phyloP scores from a whole-genome alignment of 2,797 vertebrate species.

The Poeciliopsis gracilis region DNA sequence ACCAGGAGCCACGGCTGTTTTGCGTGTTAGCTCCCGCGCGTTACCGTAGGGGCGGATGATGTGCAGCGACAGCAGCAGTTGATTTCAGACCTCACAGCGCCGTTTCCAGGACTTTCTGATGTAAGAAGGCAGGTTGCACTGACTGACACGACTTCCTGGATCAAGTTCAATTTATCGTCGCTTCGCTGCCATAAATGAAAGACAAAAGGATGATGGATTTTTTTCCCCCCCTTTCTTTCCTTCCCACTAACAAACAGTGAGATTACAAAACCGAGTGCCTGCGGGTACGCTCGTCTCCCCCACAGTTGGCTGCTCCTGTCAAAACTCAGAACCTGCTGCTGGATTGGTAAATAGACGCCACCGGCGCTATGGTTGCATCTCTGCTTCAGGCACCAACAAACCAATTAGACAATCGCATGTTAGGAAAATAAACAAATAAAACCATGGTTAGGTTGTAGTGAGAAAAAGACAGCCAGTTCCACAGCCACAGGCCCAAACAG shows the following conservation, averaged over 20 bases:
- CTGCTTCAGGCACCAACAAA: constrained; percentile 49
- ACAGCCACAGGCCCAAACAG: constrained; percentile 24
- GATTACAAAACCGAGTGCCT: constrained; percentile 62
- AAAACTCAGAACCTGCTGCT: constrained; percentile 81
- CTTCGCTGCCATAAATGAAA: constrained; percentile 69
- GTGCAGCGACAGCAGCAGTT: constrained; percentile 68
- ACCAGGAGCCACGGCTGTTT: constrained; percentile 14
- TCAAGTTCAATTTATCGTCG: constrained; percentile 64
- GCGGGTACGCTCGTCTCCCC: constrained; percentile 63
- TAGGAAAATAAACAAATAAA: constrained; percentile 40
- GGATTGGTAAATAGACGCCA: constrained; percentile 71
- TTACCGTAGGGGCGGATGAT: constrained; percentile 56
- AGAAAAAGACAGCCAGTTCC: constrained; percentile 6
- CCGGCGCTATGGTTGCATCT: constrained; percentile 60
- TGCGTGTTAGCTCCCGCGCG: constrained; percentile 16
- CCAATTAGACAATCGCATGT: constrained; percentile 49
- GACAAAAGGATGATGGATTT: constrained; percentile 64
- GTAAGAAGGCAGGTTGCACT: constrained; percentile 64
- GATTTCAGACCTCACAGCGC: constrained; percentile 69
- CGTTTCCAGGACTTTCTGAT: constrained; percentile 56
- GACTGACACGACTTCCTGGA: constrained; percentile 62
- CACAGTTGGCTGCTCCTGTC: constrained; percentile 78
- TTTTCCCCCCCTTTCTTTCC: constrained; percentile 61
- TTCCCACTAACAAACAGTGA: constrained; percentile 76
- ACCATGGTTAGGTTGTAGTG: constrained; percentile 28